Percentiles rank a stretch among this genome's conserved stretches.
Conservation (phyloP, 2,888 invertebrate species). For the Laspeyria flexula region DNA sequence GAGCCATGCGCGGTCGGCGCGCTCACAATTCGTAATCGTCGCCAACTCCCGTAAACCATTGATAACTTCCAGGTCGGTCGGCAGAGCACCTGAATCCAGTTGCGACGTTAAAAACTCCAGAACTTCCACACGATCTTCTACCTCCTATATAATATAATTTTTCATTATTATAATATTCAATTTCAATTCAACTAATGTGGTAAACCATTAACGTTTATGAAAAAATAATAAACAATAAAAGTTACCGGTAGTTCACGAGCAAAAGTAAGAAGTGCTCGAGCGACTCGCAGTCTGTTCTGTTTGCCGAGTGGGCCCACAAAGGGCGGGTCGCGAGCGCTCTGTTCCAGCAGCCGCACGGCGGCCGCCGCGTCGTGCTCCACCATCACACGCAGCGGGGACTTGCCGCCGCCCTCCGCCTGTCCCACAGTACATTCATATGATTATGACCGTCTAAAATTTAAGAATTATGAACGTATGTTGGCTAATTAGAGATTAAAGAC, state of each 20-base stretch:
- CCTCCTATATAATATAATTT: constrained; percentile 64
- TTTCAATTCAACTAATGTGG: too few relatives aligned
- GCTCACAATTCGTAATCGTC: constrained; percentile 57
- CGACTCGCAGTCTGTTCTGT: constrained; percentile 77
- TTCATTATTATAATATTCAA: too few relatives aligned
- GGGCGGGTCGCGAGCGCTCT: constrained; percentile 77
- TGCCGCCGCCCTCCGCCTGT: constrained; percentile 38
- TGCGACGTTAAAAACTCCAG: constrained; percentile 75
- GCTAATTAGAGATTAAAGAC: too few relatives aligned
- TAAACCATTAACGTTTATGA: neutral
- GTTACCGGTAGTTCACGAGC: constrained; percentile 42
- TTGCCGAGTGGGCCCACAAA: constrained; percentile 82
- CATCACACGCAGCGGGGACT: constrained; percentile 69
- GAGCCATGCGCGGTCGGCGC: constrained; percentile 73
- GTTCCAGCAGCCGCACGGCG: constrained; percentile 74
- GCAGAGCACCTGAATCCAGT: constrained; percentile 67
- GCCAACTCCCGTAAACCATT: constrained; percentile 58
- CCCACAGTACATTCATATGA: neutral
- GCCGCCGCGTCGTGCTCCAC: constrained; percentile 73
- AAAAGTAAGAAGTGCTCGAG: constrained; percentile 64
- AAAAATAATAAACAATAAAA: neutral
- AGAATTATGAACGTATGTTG: too few relatives aligned
- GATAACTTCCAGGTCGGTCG: constrained; percentile 67
- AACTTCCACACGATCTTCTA: constrained; percentile 66
- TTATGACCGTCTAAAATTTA: too few relatives aligned